Evolutionary conservation across 2,113 vertebrate species (phyloP).

Genomic region (Corvus cornix): DNA sequence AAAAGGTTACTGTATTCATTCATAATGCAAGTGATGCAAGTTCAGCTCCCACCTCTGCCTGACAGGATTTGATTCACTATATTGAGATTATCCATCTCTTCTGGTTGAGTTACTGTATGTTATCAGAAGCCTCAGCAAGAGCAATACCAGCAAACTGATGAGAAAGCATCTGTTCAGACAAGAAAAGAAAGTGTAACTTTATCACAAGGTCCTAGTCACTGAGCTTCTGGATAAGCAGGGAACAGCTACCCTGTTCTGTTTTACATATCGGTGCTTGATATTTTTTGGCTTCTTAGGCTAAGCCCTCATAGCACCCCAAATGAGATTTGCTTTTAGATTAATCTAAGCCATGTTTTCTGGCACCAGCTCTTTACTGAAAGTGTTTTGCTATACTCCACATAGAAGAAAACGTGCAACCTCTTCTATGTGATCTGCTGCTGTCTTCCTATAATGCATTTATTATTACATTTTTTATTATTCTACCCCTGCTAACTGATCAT

Average conservation of each 20-base stretch:
- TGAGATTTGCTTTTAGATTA: neutral
- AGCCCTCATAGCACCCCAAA: neutral
- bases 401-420: neutral
- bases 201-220: neutral
- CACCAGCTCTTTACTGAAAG: neutral
- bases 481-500: neutral
- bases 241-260: neutral
- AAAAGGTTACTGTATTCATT: neutral
- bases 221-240: neutral
- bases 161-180: neutral
- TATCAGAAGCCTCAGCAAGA: neutral
- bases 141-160: neutral
- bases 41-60: neutral
- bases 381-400: neutral
- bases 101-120: neutral
- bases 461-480: neutral
- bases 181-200: neutral
- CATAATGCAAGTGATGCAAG: neutral
- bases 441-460: neutral
- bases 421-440: neutral
- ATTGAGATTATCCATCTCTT: neutral
- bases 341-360: neutral
- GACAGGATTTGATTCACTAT: neutral
- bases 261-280: neutral
- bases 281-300: neutral